Base-by-base conservation (phyloP, 2,888 invertebrate genomes). In the Dysmachus trigonus region DNA sequence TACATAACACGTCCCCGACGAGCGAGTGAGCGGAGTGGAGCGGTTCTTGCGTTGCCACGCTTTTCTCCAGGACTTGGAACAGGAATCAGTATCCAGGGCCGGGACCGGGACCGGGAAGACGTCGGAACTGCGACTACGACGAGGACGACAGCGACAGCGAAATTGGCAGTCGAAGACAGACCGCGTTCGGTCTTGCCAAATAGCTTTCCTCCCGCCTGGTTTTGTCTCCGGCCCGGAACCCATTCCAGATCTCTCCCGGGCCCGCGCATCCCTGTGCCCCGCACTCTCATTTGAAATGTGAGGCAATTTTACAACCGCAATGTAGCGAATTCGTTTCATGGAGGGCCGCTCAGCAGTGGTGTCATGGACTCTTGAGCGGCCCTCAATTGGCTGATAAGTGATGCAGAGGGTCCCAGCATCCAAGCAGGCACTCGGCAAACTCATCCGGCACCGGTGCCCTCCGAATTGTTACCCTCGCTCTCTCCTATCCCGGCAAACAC, bases 251-350 rank as follows among this genome's bases (percentile, higher is more conserved):
- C 10, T 8, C 41, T 10, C 41, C 15, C 41, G 13, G 4, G 13
- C 41, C 15, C 41, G 41, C 10, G 15, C 8, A 35, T 7, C 62
- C 53, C 31, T 79, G 53, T 53, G 41, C 62, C n/a, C 4, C n/a
- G n/a, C 53, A 81, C 53, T 35, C 31, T 33, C 47, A 81, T 33
- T n/a, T 53, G 81, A 81, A 81, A 53, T 81, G 33, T 62, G 81
- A 81, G 53, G 81, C 27, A 81, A 81, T 62, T 81, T 81, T 81
- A 81, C 81, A 81, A 33, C 81, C 81, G 81, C 81, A 81, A 33
- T 81, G 81, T 81, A 81, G 81, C n/a, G 53, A 81, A 81, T 81
- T 33, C 81, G 30, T n/a, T 31, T 33, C 62, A 81, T 18, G 62
- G 33, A 15, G 81, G 81, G 35, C 41, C 53, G 81, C 81, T 81